A percentile compares a stretch with the other conserved stretches of the same genome.
Evolutionary conservation across 2,888 invertebrate species (phyloP).

Genomic region (Eilema depressum): DNA sequence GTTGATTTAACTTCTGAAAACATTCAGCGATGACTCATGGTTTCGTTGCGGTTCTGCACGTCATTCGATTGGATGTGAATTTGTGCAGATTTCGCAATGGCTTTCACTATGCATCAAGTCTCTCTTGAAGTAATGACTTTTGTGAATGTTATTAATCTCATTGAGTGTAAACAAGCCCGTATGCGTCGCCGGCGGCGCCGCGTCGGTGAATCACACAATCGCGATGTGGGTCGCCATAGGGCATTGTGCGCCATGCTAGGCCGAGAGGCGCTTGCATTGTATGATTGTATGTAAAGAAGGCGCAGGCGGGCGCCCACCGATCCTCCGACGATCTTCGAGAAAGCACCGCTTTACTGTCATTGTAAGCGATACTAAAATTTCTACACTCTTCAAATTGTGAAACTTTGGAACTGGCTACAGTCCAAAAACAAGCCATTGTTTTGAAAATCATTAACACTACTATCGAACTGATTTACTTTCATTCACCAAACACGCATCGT

Average conservation of each 20-base stretch:
- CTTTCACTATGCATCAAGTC: constrained; percentile 51
- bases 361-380: constrained; percentile 37
- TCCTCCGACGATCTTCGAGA: constrained; percentile 67
- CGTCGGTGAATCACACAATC: constrained; percentile 78
- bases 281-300: constrained; percentile 85
- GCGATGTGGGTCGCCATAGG: constrained; percentile 78
- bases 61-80: constrained; percentile 36
- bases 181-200: constrained; percentile 67
- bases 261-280: constrained; percentile 66
- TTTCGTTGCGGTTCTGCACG: constrained; percentile 23
- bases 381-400: constrained; percentile 41
- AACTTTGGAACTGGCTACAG: constrained; percentile 30
- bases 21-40: neutral
- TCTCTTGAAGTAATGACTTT: constrained; percentile 53
- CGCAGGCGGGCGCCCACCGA: constrained; percentile 77
- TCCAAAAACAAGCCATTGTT: constrained; percentile 38
- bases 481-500: constrained; percentile 35
- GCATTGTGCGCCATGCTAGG: constrained; percentile 63
- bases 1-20: neutral
- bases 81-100: constrained; percentile 40
- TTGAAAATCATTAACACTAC: constrained; percentile 31
- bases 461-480: constrained; percentile 42
- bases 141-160: constrained; percentile 76
- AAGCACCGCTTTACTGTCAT: constrained; percentile 58
- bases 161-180: constrained; percentile 80